phyloP scores from a whole-genome alignment of 2,113 vertebrate genomes.

The Empidonax traillii region DNA sequence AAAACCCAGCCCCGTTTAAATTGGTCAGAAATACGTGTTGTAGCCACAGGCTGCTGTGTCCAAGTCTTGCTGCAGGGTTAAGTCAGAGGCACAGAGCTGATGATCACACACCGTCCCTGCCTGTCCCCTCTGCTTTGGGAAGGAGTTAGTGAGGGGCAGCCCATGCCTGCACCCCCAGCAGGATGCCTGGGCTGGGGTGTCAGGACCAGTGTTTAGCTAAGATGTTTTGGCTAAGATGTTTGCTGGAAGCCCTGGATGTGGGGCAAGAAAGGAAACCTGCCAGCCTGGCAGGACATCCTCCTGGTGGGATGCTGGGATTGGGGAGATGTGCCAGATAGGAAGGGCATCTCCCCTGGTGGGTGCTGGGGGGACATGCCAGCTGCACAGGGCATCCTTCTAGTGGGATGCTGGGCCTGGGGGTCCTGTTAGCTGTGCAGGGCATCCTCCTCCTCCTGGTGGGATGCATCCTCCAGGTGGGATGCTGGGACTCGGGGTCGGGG shows the following conservation, averaged over 20 bases:
- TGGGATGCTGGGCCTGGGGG: neutral
- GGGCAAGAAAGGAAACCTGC: neutral
- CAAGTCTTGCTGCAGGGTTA: neutral
- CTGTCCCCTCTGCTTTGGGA: neutral
- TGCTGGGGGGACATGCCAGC: neutral
- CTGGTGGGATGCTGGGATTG: neutral
- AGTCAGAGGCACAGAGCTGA: neutral
- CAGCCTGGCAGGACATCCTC: neutral
- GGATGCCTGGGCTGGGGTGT: neutral
- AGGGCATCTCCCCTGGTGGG: neutral
- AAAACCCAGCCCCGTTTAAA: neutral
- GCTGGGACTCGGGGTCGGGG: neutral
- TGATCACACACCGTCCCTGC: neutral
- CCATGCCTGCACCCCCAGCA: neutral
- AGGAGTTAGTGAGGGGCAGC: neutral
- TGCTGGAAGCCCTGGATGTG: neutral
- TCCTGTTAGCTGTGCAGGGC: accelerated
- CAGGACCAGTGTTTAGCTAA: neutral
- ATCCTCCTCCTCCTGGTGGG: neutral
- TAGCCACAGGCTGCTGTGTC: neutral
- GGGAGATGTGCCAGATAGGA: too few relatives aligned
- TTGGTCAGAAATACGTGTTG: neutral
- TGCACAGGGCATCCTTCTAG: neutral
- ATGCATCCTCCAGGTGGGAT: too few relatives aligned
- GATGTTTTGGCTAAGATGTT: neutral